A percentile compares a stretch with the other conserved stretches of the same genome.
Evolutionary conservation across 2,113 vertebrate genomes (phyloP).

Genomic region (Myotis yumanensis): DNA sequence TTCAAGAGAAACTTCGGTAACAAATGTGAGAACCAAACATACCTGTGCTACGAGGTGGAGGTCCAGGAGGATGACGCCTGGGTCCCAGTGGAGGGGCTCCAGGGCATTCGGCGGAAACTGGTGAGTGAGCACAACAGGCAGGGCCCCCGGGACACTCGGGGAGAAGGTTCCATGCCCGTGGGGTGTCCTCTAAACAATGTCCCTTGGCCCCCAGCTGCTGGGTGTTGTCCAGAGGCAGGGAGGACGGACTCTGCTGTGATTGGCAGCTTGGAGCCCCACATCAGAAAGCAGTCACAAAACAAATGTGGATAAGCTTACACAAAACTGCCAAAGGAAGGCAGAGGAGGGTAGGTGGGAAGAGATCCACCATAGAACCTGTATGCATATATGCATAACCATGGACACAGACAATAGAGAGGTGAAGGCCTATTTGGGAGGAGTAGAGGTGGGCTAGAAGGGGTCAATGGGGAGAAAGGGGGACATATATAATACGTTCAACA

Average conservation of each 20-base stretch:
- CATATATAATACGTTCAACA: no score
- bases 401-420: no score
- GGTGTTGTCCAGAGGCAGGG: no score
- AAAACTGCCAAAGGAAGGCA: no score
- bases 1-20: conserved; percentile 89
- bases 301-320: no score
- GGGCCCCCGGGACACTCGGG: rapidly evolving
- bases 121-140: rapidly evolving
- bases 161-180: not conserved
- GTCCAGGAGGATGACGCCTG: conserved; percentile 84
- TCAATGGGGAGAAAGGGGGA: no score
- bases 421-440: no score
- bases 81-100: conserved; percentile 78
- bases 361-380: no score
- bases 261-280: not conserved
- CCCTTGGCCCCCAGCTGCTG: not conserved
- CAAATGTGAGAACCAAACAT: conserved; percentile 81
- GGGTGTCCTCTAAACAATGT: not conserved
- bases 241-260: rapidly evolving
- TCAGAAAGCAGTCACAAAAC: no score
- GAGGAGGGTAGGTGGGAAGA: no score
- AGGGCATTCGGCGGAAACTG: not conserved
- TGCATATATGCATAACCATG: no score
- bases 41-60: conserved; percentile 92
- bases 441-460: no score